Percentiles rank a stretch among this genome's conserved stretches.
phyloP scores from a whole-genome alignment of 2,797 vertebrate genomes.

The Melanotaenia pygmaea region DNA sequence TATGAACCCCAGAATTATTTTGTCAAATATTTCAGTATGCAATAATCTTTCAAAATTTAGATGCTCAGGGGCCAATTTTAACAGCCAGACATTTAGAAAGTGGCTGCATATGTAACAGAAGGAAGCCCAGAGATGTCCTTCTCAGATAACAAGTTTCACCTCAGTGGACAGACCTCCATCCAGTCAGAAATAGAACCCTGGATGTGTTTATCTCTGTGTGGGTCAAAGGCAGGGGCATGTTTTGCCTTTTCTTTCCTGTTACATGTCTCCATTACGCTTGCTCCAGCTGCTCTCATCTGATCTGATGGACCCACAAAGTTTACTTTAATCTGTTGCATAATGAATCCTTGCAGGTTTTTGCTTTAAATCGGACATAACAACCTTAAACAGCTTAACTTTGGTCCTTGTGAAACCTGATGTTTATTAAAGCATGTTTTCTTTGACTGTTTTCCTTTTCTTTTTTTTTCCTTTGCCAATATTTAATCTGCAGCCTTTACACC shows the following conservation, averaged over 20 bases:
- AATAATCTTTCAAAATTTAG: background rate
- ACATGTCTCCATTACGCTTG: constrained; percentile 43
- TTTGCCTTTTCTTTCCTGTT: constrained; percentile 16
- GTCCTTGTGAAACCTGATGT: constrained; percentile 8
- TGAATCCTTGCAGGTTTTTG: background rate
- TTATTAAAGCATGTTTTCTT: constrained; percentile 12
- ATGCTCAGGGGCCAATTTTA: background rate
- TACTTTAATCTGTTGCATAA: constrained; percentile 3
- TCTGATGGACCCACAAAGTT: constrained; percentile 15
- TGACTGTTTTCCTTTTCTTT: background rate
- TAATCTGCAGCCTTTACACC: constrained; percentile 4
- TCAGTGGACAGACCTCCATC: constrained; percentile 7
- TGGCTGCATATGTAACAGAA: background rate
- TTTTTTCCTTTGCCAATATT: background rate
- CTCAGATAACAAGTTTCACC: constrained; percentile 44
- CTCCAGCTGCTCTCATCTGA: constrained; percentile 57
- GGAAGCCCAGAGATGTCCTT: constrained; percentile 29
- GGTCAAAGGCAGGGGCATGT: constrained; percentile 32
- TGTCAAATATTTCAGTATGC: background rate
- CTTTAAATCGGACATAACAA: constrained; percentile 22
- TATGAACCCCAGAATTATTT: background rate
- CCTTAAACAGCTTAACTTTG: constrained; percentile 25
- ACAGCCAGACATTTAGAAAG: constrained; percentile 8
- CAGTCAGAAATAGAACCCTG: constrained; percentile 39
- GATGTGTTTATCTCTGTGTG: constrained; percentile 49